phyloP scores from a whole-genome alignment of 2,888 invertebrate species.

The Tubiluchus corallicola region DNA sequence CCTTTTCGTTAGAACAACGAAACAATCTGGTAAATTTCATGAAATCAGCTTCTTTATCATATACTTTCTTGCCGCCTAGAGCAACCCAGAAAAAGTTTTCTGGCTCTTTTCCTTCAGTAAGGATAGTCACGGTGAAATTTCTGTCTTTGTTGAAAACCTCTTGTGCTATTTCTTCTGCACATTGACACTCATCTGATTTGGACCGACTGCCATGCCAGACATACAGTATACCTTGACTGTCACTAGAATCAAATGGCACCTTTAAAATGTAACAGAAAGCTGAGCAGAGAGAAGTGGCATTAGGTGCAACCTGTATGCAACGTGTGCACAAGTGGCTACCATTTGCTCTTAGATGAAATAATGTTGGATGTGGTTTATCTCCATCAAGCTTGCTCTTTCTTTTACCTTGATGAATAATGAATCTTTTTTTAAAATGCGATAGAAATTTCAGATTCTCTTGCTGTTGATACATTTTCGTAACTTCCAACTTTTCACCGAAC shows the following conservation, averaged over 20 bases:
- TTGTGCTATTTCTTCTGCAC: conserved; percentile 78
- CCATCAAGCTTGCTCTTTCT: conserved; percentile 36
- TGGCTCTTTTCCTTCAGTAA: conserved; percentile 85
- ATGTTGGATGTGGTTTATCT: conserved; percentile 36
- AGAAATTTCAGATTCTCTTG: conserved; percentile 96
- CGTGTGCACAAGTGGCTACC: conserved; percentile 82
- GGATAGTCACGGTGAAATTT: conserved; percentile 39
- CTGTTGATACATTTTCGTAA: conserved; percentile 88
- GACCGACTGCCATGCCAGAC: conserved; percentile 81
- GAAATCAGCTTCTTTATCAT: conserved; percentile 58
- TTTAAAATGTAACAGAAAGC: conserved; percentile 85
- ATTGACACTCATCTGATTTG: conserved; percentile 61
- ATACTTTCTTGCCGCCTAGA: conserved; percentile 71
- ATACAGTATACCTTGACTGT: conserved; percentile 72
- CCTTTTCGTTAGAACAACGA: conserved; percentile 96
- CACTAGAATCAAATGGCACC: conserved; percentile 64
- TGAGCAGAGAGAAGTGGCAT: conserved; percentile 68
- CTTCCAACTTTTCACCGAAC: conserved; percentile 76
- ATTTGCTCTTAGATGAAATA: conserved; percentile 88
- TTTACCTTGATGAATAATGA: conserved; percentile 76
- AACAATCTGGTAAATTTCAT: conserved; percentile 85
- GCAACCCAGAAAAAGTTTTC: conserved; percentile 98
- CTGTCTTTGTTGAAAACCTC: conserved; percentile 56
- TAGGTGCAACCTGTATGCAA: conserved; percentile 60
- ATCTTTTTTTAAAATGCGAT: conserved; percentile 85